These are phyloP conservation scores for Drosophila lutescens DNA, from an alignment of 2,888 invertebrate species.

Conservation along the genomic window DNA sequence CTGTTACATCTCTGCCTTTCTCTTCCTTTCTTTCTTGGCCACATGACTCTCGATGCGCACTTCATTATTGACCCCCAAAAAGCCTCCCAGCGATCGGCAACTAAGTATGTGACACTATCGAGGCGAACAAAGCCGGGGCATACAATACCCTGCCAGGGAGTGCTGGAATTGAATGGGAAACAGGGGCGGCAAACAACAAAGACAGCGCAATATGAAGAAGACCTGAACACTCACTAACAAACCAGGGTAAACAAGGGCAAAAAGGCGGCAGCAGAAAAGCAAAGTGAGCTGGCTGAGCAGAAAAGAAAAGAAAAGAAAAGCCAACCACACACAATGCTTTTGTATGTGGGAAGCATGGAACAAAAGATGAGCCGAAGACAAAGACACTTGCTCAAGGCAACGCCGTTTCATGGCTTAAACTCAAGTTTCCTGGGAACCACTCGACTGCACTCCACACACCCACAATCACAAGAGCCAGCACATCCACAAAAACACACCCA, in stretches of 20 bases:
- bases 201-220: constrained; percentile 45
- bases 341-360: constrained; percentile 51
- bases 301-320: constrained; percentile 28
- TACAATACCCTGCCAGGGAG: constrained; percentile 52
- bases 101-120: constrained; percentile 64
- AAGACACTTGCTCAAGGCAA: constrained; percentile 72
- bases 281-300: constrained; percentile 21
- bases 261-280: constrained; percentile 43
- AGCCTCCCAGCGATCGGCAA: constrained; percentile 44
- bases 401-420: constrained; percentile 55
- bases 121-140: constrained; percentile 48
- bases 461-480: constrained; percentile 9
- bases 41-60: constrained; percentile 35
- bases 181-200: constrained; percentile 23
- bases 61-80: constrained; percentile 68
- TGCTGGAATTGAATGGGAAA: constrained; percentile 41
- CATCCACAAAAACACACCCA: constrained; percentile 9
- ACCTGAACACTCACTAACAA: constrained; percentile 41
- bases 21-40: not conserved
- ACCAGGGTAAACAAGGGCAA: constrained; percentile 37
- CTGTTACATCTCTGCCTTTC: not conserved
- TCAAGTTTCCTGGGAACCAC: constrained; percentile 52
- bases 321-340: constrained; percentile 63
- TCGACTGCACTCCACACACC: constrained; percentile 49
- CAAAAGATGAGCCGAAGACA: constrained; percentile 75